A percentile compares a stretch with the other conserved stretches of the same genome.
Conservation (phyloP, 2,797 vertebrate species). For the Scomberomorus guttatus region DNA sequence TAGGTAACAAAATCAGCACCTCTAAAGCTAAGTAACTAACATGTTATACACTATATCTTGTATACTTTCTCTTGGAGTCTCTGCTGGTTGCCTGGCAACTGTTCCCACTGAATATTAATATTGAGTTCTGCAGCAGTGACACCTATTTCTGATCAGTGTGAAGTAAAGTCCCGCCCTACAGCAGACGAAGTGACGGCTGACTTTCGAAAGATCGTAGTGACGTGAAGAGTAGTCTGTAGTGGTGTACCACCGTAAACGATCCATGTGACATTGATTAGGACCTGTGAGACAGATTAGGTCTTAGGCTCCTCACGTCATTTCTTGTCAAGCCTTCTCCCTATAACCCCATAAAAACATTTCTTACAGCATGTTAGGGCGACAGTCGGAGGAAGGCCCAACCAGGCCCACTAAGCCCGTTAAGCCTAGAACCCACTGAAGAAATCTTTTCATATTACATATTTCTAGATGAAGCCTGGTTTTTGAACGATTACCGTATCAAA, state of each 20-base stretch:
- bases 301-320: constrained; percentile 58
- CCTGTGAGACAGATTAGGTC: constrained; percentile 80
- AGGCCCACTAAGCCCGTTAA: not conserved
- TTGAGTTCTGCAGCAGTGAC: not conserved
- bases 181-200: not conserved
- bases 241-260: constrained; percentile 5
- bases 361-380: constrained; percentile 66
- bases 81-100: not conserved
- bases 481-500: not conserved
- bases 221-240: not conserved
- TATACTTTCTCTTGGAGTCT: no score
- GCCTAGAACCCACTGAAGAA: not conserved
- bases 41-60: no score
- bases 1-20: no score
- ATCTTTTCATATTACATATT: not conserved
- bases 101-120: not conserved
- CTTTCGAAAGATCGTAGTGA: no score
- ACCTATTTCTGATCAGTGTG: not conserved
- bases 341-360: constrained; percentile 78
- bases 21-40: no score
- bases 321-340: constrained; percentile 69
- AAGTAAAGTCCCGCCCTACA: not conserved
- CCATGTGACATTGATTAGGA: constrained; percentile 83
- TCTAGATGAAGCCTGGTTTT: not conserved
- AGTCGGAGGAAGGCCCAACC: constrained; percentile 33